These are phyloP conservation scores for Panthera leo DNA, from an alignment of 2,113 vertebrate genomes.

Conservation along the genomic window DNA sequence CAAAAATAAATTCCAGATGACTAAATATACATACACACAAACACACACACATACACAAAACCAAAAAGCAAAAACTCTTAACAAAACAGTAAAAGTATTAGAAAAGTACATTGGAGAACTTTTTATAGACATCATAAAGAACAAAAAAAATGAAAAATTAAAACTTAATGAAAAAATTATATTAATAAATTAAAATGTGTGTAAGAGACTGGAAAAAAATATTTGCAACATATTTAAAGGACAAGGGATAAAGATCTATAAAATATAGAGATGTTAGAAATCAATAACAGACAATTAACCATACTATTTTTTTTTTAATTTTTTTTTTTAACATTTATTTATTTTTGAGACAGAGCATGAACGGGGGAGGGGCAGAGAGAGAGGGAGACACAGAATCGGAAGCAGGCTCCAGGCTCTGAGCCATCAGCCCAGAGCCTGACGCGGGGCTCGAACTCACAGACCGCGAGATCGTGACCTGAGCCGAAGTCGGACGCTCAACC, in stretches of 20 bases:
- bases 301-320: background rate
- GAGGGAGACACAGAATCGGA: too few species aligned
- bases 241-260: background rate
- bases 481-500: too few species aligned
- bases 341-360: too few species aligned
- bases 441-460: too few species aligned
- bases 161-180: background rate
- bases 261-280: background rate
- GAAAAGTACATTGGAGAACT: background rate
- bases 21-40: background rate
- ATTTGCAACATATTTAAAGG: background rate
- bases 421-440: too few species aligned
- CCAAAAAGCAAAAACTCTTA: background rate
- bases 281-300: background rate
- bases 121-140: background rate
- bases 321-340: too few species aligned
- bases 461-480: too few species aligned
- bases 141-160: constrained; percentile 23
- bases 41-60: background rate
- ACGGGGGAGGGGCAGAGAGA: too few species aligned
- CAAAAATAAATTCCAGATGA: constrained; percentile 5
- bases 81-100: background rate
- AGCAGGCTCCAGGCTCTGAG: too few species aligned
- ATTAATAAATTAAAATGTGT: background rate
- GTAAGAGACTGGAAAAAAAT: background rate